Evolutionary conservation across 2,797 vertebrate species (phyloP), one percentile per base, ranked within the genome.

Genomic region (Myioborus miniatus): DNA sequence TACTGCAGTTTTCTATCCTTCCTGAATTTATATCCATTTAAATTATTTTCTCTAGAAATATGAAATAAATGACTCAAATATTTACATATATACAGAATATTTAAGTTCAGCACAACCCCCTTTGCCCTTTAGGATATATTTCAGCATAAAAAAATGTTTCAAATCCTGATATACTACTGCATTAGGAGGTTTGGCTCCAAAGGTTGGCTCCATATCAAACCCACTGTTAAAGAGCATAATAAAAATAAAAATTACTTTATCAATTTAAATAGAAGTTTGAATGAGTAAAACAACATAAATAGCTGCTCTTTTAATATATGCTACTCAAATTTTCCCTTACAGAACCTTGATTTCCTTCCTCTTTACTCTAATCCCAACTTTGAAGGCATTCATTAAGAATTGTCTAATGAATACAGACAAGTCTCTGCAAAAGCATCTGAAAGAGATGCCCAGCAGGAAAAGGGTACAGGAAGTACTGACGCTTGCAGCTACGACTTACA

Each of bases 231-330:
- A 78, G 8, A 88, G 70, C 19, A 83, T 88, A 93, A 94, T 60
- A 92, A 93, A 96, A 94, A 91, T 79, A 94, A 94, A 95, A 94
- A 91, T 86, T 83, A 96, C 55, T 88, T 90, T 88, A 96, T 88
- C 92, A 92, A 94, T 94, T 95, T 95, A 93, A 95, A 94, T 94
- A 91, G 21, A 90, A 86, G 50, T 81, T 92, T 93, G 65, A 94
- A 95, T 92, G 37, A 90, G 72, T 93, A 90, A 95, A 94, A 92
- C 81, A 90, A 84, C 41, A 76, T 78, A 86, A 75, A 56, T 69
- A 93, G 77, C 59, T 88, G 34, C 36, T 94, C 41, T 83, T 95
- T 93, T 88, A 96, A 91, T 90, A 94, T 56, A 90, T 9, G 6
- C 46, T 87, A 41, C 52, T 75, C 95, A 56, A n/a, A 55, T 91